phyloP scores from a whole-genome alignment of 1,140 invertebrate species.

The Anagrus nilaparvatae region DNA sequence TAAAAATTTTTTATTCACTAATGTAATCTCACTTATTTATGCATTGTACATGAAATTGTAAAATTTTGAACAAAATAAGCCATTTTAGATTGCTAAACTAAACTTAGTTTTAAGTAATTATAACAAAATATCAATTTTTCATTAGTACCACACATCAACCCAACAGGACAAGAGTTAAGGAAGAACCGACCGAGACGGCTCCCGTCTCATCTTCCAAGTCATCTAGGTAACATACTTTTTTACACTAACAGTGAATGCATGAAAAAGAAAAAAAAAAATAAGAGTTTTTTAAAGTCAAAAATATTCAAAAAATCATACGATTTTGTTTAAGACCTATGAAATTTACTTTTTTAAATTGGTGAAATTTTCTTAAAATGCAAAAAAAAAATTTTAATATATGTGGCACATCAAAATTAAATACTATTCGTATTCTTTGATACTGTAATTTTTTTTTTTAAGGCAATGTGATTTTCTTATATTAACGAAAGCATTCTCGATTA shows the following conservation, averaged over 20 bases:
- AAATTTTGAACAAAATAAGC: not conserved
- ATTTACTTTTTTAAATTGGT: too few relatives aligned
- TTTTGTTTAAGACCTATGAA: too few relatives aligned
- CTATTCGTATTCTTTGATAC: too few relatives aligned
- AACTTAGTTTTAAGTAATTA: conserved; percentile 28
- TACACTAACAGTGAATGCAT: conserved; percentile 34
- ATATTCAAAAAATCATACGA: conserved; percentile 5
- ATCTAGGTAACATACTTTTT: conserved; percentile 41
- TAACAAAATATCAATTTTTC: conserved; percentile 47
- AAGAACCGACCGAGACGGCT: conserved; percentile 43
- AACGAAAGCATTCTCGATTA: too few relatives aligned
- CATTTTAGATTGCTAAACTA: conserved; percentile 16
- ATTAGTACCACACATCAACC: conserved; percentile 53
- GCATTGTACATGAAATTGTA: too few relatives aligned
- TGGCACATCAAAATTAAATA: too few relatives aligned
- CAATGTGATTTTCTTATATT: too few relatives aligned
- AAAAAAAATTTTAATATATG: too few relatives aligned
- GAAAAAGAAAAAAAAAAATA: conserved; percentile 21
- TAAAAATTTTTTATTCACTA: too few relatives aligned
- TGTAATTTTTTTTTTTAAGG: too few relatives aligned
- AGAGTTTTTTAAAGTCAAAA: conserved; percentile 14
- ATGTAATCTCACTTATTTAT: too few relatives aligned
- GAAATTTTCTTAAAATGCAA: too few relatives aligned
- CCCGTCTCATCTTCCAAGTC: conserved; percentile 47
- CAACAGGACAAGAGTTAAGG: conserved; percentile 45